Conservation (phyloP, 2,797 vertebrate species). For the Micropoecilia bifurca region DNA sequence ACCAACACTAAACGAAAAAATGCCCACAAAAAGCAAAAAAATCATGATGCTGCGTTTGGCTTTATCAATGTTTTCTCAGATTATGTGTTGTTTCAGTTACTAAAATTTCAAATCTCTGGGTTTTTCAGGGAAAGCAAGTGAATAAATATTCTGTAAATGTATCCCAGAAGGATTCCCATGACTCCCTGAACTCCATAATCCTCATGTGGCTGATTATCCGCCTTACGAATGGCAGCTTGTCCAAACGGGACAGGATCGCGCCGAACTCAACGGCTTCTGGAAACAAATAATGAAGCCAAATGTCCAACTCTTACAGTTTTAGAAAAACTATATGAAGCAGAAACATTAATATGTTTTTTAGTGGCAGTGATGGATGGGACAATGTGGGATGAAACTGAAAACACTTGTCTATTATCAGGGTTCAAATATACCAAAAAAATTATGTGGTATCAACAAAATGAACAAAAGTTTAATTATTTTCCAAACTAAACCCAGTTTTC, state of each 20-base stretch:
- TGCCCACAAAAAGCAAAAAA: neutral
- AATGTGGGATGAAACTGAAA: neutral
- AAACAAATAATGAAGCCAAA: slow-evolving; percentile 13
- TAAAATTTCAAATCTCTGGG: neutral
- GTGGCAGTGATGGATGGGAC: neutral
- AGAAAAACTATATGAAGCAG: neutral
- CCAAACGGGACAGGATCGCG: slow-evolving; percentile 22
- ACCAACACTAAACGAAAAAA: neutral
- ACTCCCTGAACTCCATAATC: slow-evolving; percentile 12
- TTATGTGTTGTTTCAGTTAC: neutral
- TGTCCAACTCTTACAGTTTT: neutral
- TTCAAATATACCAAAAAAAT: no score
- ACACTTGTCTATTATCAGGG: neutral
- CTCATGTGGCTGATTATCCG: slow-evolving; percentile 6
- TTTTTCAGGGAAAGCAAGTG: neutral
- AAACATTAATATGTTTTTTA: neutral
- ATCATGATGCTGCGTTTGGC: neutral
- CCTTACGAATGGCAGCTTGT: slow-evolving; percentile 13
- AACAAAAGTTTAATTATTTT: neutral
- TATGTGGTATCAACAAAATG: neutral
- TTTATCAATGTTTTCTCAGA: neutral
- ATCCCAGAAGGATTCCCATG: slow-evolving; percentile 4
- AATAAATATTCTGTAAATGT: neutral
- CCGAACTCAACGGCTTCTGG: slow-evolving; percentile 18
- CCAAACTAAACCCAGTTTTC: neutral